Conservation (phyloP, 1,140 invertebrate genomes). For the Trichonephila inaurata region DNA sequence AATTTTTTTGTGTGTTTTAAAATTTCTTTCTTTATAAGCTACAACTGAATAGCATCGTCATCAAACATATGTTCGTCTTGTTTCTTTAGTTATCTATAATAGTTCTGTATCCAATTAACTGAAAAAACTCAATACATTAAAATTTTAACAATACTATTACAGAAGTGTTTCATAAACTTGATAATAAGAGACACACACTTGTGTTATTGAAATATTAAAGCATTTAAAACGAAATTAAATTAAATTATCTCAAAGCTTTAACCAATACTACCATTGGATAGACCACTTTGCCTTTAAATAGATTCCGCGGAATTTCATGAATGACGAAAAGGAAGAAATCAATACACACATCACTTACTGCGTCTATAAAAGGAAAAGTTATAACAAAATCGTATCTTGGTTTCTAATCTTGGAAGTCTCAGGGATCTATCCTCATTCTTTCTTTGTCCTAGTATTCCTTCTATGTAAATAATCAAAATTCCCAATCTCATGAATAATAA, state of each 20-base stretch:
- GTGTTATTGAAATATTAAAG: too few relatives aligned
- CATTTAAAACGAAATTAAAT: neutral
- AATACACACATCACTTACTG: constrained; percentile 39
- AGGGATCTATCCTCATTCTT: neutral
- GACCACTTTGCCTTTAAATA: neutral
- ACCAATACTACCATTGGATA: neutral
- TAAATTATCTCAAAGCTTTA: neutral
- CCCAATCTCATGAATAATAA: too few relatives aligned
- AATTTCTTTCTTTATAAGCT: too few relatives aligned
- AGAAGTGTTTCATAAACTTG: too few relatives aligned
- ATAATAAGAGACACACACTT: too few relatives aligned
- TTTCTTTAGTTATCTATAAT: too few relatives aligned
- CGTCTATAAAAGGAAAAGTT: constrained; percentile 42
- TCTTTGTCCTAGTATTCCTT: neutral
- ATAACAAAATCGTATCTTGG: neutral
- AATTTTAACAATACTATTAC: too few relatives aligned
- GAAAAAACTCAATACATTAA: too few relatives aligned
- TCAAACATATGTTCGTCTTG: too few relatives aligned
- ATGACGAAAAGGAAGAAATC: constrained; percentile 41
- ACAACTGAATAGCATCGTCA: too few relatives aligned
- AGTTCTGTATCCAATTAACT: too few relatives aligned
- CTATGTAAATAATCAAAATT: neutral
- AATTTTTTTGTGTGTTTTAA: too few relatives aligned
- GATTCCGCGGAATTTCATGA: neutral
- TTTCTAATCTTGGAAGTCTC: constrained; percentile 20